A percentile compares a stretch with the other conserved stretches of the same genome.
These are phyloP conservation scores for Cryptocheilus praepositus DNA, from an alignment of 2,888 invertebrate species.

Conservation along the genomic window DNA sequence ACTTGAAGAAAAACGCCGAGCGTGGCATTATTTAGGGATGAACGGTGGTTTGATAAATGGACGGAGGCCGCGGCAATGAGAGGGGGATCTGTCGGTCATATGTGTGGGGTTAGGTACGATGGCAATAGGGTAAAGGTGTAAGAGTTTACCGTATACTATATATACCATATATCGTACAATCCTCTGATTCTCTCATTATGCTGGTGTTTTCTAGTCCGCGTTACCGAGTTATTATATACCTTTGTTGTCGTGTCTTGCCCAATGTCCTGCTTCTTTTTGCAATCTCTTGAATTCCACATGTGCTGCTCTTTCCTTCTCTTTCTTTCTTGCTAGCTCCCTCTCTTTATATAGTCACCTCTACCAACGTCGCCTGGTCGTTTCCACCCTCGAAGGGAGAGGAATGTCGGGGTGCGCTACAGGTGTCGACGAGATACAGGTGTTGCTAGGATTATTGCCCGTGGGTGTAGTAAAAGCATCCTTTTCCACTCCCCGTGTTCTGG, in stretches of 20 bases:
- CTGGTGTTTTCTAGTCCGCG: slow-evolving; percentile 67
- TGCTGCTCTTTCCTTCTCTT: slow-evolving; percentile 10
- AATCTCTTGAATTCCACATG: slow-evolving; percentile 2
- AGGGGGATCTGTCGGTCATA: no score
- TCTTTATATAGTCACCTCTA: slow-evolving; percentile 10
- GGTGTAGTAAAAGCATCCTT: slow-evolving; percentile 37
- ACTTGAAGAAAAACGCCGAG: no score
- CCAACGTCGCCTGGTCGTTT: slow-evolving; percentile 2
- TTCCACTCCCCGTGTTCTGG: slow-evolving; percentile 12
- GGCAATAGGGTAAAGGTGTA: slow-evolving; percentile 56
- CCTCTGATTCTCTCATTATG: slow-evolving; percentile 70
- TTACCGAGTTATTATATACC: slow-evolving; percentile 67
- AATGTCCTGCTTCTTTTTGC: slow-evolving; percentile 22
- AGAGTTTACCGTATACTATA: slow-evolving; percentile 52
- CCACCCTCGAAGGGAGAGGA: slow-evolving; percentile 27
- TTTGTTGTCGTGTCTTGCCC: slow-evolving; percentile 21
- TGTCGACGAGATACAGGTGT: slow-evolving; percentile 72
- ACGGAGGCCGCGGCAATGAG: neutral
- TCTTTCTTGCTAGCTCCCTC: slow-evolving; percentile 5
- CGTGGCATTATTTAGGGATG: no score
- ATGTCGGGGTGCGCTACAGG: slow-evolving; percentile 66
- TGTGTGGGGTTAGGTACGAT: slow-evolving; percentile 40
- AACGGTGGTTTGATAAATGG: no score
- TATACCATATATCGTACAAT: slow-evolving; percentile 57
- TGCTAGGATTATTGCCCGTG: slow-evolving; percentile 51